These are phyloP conservation scores for Plectropomus leopardus DNA, from an alignment of 2,113 vertebrate species.

Conservation along the genomic window DNA sequence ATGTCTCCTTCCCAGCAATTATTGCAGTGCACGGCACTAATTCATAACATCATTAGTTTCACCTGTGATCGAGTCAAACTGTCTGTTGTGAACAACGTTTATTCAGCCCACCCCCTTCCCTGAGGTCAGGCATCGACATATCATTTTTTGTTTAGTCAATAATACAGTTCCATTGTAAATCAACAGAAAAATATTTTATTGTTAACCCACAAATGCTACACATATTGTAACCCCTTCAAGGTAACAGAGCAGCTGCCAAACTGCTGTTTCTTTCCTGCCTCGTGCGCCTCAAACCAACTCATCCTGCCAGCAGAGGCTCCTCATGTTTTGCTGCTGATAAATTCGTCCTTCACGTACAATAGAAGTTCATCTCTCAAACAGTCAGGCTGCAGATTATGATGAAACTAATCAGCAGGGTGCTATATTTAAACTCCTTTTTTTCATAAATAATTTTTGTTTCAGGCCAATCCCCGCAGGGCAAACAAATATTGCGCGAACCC, in stretches of 20 bases:
- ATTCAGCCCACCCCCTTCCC: neutral
- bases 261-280: constrained; percentile 12
- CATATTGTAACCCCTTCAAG: neutral
- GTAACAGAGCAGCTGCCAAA: constrained; percentile 10
- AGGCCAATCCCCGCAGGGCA: neutral
- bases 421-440: constrained; percentile 31
- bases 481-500: constrained; percentile 26
- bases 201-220: neutral
- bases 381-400: constrained; percentile 32
- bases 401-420: constrained; percentile 40
- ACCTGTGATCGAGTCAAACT: neutral
- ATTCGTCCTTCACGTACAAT: constrained; percentile 43
- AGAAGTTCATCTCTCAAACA: constrained; percentile 35
- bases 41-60: neutral
- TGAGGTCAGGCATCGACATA: neutral
- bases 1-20: constrained; percentile 7
- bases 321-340: constrained; percentile 57
- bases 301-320: constrained; percentile 34
- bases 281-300: constrained; percentile 18
- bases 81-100: neutral
- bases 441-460: constrained; percentile 3
- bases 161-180: no score
- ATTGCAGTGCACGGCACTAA: neutral
- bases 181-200: no score
- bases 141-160: neutral